Evolutionary conservation across 2,113 vertebrate species (phyloP).

Genomic region (Hystrix brachyura): DNA sequence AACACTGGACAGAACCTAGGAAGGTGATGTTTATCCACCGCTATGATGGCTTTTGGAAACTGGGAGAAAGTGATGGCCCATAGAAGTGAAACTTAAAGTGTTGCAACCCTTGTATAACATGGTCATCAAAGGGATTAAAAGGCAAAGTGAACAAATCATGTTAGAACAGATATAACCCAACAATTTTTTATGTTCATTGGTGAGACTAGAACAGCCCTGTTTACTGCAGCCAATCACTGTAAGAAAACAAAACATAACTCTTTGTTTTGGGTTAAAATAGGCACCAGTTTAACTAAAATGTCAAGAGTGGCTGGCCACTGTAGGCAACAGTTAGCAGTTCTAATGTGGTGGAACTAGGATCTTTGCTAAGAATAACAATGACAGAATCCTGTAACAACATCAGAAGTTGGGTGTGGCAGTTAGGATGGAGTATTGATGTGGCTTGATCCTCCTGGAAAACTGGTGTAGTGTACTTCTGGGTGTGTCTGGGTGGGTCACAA

Average conservation of each 20-base stretch:
- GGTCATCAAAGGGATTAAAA: background rate
- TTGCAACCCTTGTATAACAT: background rate
- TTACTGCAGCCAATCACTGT: background rate
- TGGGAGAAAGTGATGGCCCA: background rate
- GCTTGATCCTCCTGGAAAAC: background rate
- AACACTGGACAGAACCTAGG: background rate
- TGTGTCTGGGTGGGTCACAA: background rate
- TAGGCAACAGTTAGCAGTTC: background rate
- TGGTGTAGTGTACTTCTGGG: background rate
- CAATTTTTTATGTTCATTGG: background rate
- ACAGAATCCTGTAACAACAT: background rate
- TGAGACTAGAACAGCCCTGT: background rate
- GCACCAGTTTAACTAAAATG: background rate
- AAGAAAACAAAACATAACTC: background rate
- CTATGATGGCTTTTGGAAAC: background rate
- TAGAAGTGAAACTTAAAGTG: background rate
- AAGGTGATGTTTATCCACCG: background rate
- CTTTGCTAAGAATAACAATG: background rate
- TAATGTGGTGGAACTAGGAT: background rate
- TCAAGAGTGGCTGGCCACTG: background rate
- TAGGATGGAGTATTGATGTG: background rate
- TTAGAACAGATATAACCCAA: background rate
- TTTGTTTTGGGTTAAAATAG: too few species aligned
- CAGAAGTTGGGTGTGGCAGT: background rate
- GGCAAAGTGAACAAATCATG: background rate